Percentiles rank a stretch among this genome's conserved stretches.
Evolutionary conservation across 2,113 vertebrate species (phyloP).

Genomic region (cat (Felis catus)): DNA sequence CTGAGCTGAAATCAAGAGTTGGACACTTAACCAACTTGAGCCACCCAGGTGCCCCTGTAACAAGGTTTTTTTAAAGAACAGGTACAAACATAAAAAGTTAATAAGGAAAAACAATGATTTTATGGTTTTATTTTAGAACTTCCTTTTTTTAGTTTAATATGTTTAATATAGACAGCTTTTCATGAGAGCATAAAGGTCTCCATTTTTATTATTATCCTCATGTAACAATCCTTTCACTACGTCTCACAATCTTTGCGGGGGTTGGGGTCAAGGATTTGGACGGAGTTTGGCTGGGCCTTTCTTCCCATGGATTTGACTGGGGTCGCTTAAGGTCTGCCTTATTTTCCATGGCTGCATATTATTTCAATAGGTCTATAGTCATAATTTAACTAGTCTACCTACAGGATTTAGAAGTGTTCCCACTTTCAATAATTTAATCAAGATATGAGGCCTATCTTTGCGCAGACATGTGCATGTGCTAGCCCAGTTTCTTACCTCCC

Average conservation of each 20-base stretch:
- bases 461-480: neutral
- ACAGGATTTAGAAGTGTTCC: neutral
- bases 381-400: neutral
- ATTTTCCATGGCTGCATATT: neutral
- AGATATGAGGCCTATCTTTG: neutral
- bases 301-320: neutral
- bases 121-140: neutral
- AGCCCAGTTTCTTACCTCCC: neutral
- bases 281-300: neutral
- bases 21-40: too few relatives aligned
- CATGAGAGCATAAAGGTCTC: neutral
- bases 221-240: neutral
- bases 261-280: neutral
- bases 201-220: neutral
- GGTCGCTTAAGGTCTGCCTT: neutral
- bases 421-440: neutral
- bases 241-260: neutral
- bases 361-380: neutral
- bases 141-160: neutral
- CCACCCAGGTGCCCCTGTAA: neutral
- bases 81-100: neutral
- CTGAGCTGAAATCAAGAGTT: too few relatives aligned
- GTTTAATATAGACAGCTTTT: neutral
- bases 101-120: slow-evolving; percentile 8
- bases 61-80: neutral